phyloP scores from a whole-genome alignment of 2,113 vertebrate species.

The Balaeniceps rex region DNA sequence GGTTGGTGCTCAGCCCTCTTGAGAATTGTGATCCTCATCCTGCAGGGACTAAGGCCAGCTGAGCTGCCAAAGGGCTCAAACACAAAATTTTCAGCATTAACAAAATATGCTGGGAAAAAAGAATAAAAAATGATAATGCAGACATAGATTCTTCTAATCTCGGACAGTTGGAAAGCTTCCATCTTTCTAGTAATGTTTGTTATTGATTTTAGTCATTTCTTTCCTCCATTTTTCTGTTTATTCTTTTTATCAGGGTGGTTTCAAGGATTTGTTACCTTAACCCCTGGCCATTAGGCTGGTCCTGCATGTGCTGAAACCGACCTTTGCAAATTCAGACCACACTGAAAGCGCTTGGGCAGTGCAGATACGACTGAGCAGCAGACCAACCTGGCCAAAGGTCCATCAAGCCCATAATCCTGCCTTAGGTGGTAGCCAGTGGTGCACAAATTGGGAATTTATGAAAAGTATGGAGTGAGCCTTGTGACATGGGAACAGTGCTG shows the following conservation, averaged over 20 bases:
- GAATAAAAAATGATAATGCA: background rate
- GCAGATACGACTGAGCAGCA: background rate
- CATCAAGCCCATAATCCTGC: background rate
- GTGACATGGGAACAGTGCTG: background rate
- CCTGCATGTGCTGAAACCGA: background rate
- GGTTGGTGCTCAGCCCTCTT: background rate
- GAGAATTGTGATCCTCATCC: background rate
- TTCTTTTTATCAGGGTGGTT: background rate
- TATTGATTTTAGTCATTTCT: background rate
- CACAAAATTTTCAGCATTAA: background rate
- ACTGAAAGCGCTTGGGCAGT: background rate
- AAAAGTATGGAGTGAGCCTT: background rate
- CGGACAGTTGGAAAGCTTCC: background rate
- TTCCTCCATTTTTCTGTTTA: background rate
- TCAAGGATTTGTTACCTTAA: slow-evolving; percentile 11
- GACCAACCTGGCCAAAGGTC: background rate
- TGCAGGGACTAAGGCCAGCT: background rate
- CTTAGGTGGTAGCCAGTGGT: background rate
- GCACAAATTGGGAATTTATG: background rate
- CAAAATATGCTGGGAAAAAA: background rate
- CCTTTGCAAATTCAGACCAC: background rate
- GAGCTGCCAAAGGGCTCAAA: background rate
- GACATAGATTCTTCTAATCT: background rate
- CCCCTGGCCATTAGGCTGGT: background rate
- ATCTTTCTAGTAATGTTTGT: background rate